Conservation (phyloP, 2,113 vertebrate genomes). For the Cyprinodon brontotheroides region DNA sequence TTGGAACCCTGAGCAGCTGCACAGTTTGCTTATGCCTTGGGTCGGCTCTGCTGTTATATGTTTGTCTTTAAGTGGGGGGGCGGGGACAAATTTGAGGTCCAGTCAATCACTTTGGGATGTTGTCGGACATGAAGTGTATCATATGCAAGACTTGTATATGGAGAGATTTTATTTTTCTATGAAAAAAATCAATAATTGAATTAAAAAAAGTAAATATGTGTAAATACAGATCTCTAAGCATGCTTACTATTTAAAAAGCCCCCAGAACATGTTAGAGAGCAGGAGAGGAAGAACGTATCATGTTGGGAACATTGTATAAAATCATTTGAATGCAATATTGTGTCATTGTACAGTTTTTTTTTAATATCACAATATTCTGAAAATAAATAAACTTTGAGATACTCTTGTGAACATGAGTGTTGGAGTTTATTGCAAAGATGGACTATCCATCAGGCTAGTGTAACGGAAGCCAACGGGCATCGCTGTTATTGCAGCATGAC, state of each 20-base stretch:
- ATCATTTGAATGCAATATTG: conserved; percentile 75
- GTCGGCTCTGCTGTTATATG: conserved; percentile 46
- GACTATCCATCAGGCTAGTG: conserved; percentile 14
- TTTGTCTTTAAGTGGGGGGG: conserved; percentile 63
- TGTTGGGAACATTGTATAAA: conserved; percentile 69
- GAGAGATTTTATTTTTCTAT: conserved; percentile 80
- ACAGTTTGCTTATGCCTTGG: neutral
- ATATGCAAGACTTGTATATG: conserved; percentile 83
- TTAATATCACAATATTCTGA: conserved; percentile 60
- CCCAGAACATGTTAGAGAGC: conserved; percentile 53
- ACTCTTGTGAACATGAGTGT: conserved; percentile 25
- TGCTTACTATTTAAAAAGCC: conserved; percentile 76
- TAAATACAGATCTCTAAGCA: conserved; percentile 75
- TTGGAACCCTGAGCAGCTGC: neutral
- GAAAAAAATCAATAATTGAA: conserved; percentile 58
- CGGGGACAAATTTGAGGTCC: conserved; percentile 60
- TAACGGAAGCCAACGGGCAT: conserved; percentile 59
- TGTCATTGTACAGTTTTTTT: conserved; percentile 71
- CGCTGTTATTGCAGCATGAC: conserved; percentile 62
- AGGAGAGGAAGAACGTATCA: conserved; percentile 59
- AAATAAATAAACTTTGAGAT: conserved; percentile 76
- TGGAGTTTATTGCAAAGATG: neutral
- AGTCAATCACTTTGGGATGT: conserved; percentile 61
- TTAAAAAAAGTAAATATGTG: conserved; percentile 67
- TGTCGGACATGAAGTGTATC: conserved; percentile 72